phyloP scores from a whole-genome alignment of 1,140 invertebrate species.

The Hypsibius dujardini region DNA sequence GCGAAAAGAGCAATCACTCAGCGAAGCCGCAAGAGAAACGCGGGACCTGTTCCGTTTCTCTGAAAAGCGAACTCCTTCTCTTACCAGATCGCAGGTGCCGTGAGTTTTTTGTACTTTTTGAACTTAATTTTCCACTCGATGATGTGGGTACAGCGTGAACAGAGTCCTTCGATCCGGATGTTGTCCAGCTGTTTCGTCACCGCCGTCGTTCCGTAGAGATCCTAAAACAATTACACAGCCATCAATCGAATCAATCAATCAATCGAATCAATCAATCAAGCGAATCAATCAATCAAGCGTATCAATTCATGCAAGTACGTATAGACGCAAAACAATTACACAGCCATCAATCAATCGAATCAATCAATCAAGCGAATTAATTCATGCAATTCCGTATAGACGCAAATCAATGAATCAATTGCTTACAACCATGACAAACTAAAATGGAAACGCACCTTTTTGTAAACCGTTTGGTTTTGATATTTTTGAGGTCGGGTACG shows the following conservation, averaged over 20 bases:
- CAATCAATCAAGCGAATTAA: too few species aligned
- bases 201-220: constrained; percentile 55
- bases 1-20: constrained; percentile 22
- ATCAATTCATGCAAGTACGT: too few species aligned
- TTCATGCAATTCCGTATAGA: too few species aligned
- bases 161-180: constrained; percentile 54
- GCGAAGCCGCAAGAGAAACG: background rate
- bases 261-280: too few species aligned
- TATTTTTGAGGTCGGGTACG: constrained; percentile 58
- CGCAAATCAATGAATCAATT: too few species aligned
- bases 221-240: constrained; percentile 23
- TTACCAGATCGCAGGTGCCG: constrained; percentile 51
- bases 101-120: constrained; percentile 73
- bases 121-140: constrained; percentile 88
- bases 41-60: background rate
- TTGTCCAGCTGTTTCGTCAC: constrained; percentile 55
- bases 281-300: too few species aligned
- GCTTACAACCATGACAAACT: too few species aligned
- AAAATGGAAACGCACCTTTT: constrained; percentile 38
- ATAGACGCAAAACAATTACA: too few species aligned
- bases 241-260: too few species aligned
- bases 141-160: constrained; percentile 60
- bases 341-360: too few species aligned
- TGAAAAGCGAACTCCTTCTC: background rate
- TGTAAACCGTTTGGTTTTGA: constrained; percentile 57